Evolutionary conservation across 2,797 vertebrate species (phyloP), one percentile per base, ranked within the genome.

Genomic region (Corythornis leucogaster): DNA sequence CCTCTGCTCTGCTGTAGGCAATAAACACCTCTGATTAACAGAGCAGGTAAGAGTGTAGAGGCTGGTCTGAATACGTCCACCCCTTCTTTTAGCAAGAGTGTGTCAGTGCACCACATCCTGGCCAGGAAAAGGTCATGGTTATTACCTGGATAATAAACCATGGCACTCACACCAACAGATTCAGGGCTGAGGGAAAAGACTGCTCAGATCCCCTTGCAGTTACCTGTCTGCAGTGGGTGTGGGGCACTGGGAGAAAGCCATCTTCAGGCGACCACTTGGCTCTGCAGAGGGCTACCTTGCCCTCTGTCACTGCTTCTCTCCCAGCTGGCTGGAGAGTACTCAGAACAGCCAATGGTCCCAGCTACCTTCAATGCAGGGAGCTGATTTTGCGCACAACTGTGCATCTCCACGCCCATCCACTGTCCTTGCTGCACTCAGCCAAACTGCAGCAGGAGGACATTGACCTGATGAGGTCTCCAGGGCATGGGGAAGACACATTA

Each of bases 341-440:
- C 2, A 2, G 25, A 54, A 54, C 30, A 67, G 53, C 26, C 4
- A 3, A n/a, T 15, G 45, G 9, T 43, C 46, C 15, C 50, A n/a
- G 64, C 54, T 62, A 9, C 31, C 24, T 53, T 11, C 0, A 0
- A 3, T 24, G 26, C n/a, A 40, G 46, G 61, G 69, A 79, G 40
- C 43, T 86, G 67, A 17, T 28, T 48, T 26, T 35, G 48, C 67
- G 61, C 50, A 7, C 0, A 5, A 70, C 40, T 33, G 28, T 14
- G 4, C 20, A 3, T n/a, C 38, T 28, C n/a, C 35, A 31, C 0
- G 0, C 11, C 43, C 45, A 25, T 24, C 35, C 53, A 15, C 51
- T 8, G 31, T 62, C 30, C 46, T 46, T 28, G 28, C 51, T 64
- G 67, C 14, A 9, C 22, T 16, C 75, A 68, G 57, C 26, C 2